phyloP scores from a whole-genome alignment of 1,140 invertebrate genomes.

The Calliopsis andreniformis region DNA sequence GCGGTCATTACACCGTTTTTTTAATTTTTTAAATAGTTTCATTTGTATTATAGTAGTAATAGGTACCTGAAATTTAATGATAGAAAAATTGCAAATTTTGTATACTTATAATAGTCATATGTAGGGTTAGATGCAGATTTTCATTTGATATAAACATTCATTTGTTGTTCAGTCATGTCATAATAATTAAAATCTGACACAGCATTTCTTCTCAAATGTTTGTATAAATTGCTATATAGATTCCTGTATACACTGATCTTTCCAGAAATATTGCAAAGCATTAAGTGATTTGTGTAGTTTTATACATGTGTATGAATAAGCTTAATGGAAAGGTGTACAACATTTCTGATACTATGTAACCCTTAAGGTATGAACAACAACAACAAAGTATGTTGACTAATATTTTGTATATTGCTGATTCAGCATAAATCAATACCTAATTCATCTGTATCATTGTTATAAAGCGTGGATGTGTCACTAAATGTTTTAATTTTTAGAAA shows the following conservation, averaged over 20 bases:
- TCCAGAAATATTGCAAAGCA: slow-evolving; percentile 26
- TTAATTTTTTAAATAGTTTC: too few relatives aligned
- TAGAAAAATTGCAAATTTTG: neutral
- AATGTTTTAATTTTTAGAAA: slow-evolving; percentile 76
- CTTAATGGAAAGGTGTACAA: neutral
- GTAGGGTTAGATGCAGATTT: neutral
- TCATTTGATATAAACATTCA: slow-evolving; percentile 30
- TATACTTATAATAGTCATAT: slow-evolving; percentile 3
- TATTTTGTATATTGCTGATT: neutral
- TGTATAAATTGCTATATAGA: slow-evolving; percentile 45
- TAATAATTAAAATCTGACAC: slow-evolving; percentile 31
- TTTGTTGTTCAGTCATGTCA: slow-evolving; percentile 34
- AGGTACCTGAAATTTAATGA: neutral
- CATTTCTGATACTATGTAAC: neutral
- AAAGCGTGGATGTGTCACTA: neutral
- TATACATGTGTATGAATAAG: neutral
- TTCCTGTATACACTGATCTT: slow-evolving; percentile 25
- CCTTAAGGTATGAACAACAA: neutral
- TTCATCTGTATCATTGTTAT: slow-evolving; percentile 1
- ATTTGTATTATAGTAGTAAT: too few relatives aligned
- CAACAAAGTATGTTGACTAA: neutral
- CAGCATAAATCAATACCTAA: neutral
- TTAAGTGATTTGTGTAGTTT: slow-evolving; percentile 38
- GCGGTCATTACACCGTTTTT: too few relatives aligned
- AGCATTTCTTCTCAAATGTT: slow-evolving; percentile 35